These are phyloP conservation scores for Xestoiulus laeticollis DNA, from an alignment of 2,888 invertebrate genomes.

Conservation along the genomic window DNA sequence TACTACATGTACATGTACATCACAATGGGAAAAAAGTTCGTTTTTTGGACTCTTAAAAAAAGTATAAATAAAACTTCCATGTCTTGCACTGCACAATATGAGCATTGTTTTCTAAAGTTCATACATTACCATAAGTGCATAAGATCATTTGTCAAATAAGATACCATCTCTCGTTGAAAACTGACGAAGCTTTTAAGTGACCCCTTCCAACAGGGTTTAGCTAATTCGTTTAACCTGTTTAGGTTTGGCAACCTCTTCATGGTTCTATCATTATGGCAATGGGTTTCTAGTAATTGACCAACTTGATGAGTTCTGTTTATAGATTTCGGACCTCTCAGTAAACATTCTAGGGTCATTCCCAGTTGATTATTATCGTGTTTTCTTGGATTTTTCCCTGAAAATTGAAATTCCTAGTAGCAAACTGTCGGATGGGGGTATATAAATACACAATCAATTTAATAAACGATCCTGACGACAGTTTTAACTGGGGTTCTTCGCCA, in stretches of 20 bases:
- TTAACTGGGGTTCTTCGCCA: background rate
- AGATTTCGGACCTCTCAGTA: background rate
- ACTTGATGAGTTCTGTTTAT: background rate
- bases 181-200: too few species aligned
- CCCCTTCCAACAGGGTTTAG: too few species aligned
- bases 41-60: too few species aligned
- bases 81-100: too few species aligned
- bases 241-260: background rate
- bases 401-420: background rate
- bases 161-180: too few species aligned
- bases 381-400: background rate
- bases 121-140: too few species aligned
- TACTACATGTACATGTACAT: too few species aligned
- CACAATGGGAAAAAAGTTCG: too few species aligned
- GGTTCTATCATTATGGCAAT: background rate
- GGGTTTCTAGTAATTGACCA: background rate
- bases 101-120: too few species aligned
- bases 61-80: too few species aligned
- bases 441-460: constrained; percentile 37
- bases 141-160: too few species aligned
- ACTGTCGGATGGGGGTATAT: background rate
- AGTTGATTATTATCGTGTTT: constrained; percentile 9
- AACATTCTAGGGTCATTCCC: background rate
- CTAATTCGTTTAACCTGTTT: background rate
- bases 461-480: constrained; percentile 28